Conservation (phyloP, 2,113 vertebrate species). For the Austrofundulus limnaeus region DNA sequence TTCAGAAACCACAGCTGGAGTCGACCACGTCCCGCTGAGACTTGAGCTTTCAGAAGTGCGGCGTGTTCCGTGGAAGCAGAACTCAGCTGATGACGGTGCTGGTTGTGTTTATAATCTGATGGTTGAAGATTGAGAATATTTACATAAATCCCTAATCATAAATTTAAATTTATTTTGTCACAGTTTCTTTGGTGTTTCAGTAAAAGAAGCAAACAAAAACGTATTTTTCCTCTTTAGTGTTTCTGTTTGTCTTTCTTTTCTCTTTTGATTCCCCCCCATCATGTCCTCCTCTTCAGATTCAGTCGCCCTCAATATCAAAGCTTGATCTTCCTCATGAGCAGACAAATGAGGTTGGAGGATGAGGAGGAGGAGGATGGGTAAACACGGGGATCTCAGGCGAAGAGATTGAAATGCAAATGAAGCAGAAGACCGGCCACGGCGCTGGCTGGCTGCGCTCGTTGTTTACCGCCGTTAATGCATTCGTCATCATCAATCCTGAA, state of each 20-base stretch:
- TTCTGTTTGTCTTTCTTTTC: neutral
- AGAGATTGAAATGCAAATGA: constrained; percentile 65
- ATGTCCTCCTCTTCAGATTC: neutral
- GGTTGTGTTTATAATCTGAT: neutral
- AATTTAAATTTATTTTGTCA: too few species aligned
- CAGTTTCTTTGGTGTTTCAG: too few species aligned
- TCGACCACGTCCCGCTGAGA: too few species aligned
- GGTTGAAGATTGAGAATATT: neutral
- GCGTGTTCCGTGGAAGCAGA: too few species aligned
- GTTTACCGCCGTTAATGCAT: constrained; percentile 15
- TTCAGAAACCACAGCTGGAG: too few species aligned
- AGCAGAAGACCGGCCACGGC: neutral
- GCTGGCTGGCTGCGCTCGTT: neutral
- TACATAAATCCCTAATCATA: neutral
- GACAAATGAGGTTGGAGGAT: constrained; percentile 17
- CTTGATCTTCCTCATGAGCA: constrained; percentile 12
- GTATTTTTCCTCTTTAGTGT: neutral
- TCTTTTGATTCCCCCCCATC: neutral
- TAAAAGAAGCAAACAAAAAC: too few species aligned
- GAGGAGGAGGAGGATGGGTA: neutral
- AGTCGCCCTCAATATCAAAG: constrained; percentile 29
- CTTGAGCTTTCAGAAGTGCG: too few species aligned
- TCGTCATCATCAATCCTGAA: constrained; percentile 10
- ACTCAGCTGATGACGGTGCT: too few species aligned
- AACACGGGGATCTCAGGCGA: constrained; percentile 5